Evolutionary conservation across 2,797 vertebrate genomes (phyloP).

Genomic region (Cuculus canorus): DNA sequence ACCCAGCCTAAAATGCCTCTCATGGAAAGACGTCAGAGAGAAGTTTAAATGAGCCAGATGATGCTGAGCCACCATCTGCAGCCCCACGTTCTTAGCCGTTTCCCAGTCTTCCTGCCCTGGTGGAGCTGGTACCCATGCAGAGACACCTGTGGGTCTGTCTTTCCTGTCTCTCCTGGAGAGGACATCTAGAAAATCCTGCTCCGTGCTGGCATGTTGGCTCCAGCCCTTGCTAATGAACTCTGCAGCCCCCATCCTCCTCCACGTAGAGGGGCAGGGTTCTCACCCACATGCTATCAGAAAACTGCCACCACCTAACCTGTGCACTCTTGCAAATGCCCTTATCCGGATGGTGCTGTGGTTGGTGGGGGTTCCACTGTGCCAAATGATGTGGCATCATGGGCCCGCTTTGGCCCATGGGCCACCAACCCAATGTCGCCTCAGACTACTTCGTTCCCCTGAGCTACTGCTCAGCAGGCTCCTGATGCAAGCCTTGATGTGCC

Average conservation of each 20-base stretch:
- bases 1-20: neutral
- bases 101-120: neutral
- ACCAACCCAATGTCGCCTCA: neutral
- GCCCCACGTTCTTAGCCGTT: fast-evolving
- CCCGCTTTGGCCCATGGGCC: fast-evolving
- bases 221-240: neutral
- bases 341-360: neutral
- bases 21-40: neutral
- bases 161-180: neutral
- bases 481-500: neutral
- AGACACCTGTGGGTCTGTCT: neutral
- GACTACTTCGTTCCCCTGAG: neutral
- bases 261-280: neutral
- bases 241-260: neutral
- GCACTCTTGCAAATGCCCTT: neutral
- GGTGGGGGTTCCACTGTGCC: neutral
- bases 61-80: neutral
- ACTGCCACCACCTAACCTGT: neutral
- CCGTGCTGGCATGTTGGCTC: neutral
- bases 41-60: neutral
- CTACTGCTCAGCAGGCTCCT: neutral
- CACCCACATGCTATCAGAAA: neutral
- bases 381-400: neutral
- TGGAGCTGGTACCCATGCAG: neutral
- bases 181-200: neutral